Evolutionary conservation across 1,140 invertebrate genomes (phyloP), one percentile per base, ranked within the genome.

Genomic region (Drosophila funebris): DNA sequence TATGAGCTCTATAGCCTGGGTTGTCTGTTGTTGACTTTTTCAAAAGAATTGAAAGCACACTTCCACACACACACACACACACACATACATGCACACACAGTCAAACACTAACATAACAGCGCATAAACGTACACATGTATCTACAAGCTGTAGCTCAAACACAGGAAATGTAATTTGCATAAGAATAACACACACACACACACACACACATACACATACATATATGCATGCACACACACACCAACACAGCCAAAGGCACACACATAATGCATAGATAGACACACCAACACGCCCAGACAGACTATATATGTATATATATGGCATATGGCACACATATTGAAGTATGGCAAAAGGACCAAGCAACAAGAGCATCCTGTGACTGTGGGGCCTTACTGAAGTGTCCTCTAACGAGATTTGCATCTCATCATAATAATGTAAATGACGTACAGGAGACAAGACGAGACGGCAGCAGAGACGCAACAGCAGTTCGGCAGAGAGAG

Each of bases 371-470:
- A 56, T 43, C 50, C 24, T 36, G 18, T 61, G 52, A 61, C 70
- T 73, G 69, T n/a, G 60, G 73, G 73, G 68, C 41, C 36, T 54
- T 63, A 36, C 78, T 80, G 82, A 85, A 85, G 82, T 85, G 82
- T 85, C 82, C 82, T 87, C 87, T 85, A 85, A 85, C 82, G 82
- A 85, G 82, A 85, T 85, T 85, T 85, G 82, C 82, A 85, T 85
- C 82, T 85, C 82, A 85, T 87, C 82, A 87, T 87, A 87, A 87
- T 87, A 87, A 87, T 87, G 82, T 87, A 87, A 87, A 87, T 85
- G 83, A 87, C 82, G 75, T 77, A 72, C 56, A 77, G 71, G 57
- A 24, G 52, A 39, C 50, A 61, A 53, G 56, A 44, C 8, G 4
- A 7, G 24, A 27, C 13, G 9, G 20, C 54, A 58, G 24, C 22